These are phyloP conservation scores for Dendronephthya gigantea DNA, from an alignment of 64 coral and sea anemone genomes.

Conservation along the genomic window DNA sequence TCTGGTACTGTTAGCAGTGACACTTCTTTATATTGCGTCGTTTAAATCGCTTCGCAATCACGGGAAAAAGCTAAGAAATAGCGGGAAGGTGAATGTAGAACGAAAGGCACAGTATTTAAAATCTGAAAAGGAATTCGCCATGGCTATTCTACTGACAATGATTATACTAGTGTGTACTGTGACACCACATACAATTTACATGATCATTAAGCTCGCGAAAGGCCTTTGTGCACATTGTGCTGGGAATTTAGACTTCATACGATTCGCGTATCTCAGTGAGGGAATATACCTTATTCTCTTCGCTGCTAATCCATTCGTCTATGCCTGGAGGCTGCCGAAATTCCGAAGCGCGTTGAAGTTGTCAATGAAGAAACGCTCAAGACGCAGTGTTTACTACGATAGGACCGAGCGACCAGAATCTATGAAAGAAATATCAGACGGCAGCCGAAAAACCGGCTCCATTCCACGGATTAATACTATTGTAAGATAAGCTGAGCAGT, in stretches of 20 bases:
- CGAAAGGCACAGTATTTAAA: neutral
- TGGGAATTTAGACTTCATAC: neutral
- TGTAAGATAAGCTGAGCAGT: neutral
- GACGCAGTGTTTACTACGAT: neutral
- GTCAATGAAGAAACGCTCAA: neutral
- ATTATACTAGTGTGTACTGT: neutral
- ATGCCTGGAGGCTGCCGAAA: slow-evolving; percentile 5
- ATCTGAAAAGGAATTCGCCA: neutral
- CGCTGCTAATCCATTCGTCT: neutral
- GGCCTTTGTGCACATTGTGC: neutral
- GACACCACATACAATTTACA: neutral
- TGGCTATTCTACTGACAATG: neutral
- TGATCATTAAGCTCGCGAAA: neutral
- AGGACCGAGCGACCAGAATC: neutral
- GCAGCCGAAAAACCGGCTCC: neutral
- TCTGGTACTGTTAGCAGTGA: neutral
- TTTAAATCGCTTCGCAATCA: neutral
- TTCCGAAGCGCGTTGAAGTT: neutral
- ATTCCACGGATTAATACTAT: neutral
- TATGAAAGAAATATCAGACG: slow-evolving; percentile 6
- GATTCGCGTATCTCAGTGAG: neutral
- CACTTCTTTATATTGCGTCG: neutral
- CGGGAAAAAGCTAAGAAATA: neutral
- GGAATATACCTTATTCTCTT: neutral
- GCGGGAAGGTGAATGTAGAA: neutral